These are phyloP conservation scores for Turnix velox DNA, from an alignment of 2,113 vertebrate species.

Conservation along the genomic window DNA sequence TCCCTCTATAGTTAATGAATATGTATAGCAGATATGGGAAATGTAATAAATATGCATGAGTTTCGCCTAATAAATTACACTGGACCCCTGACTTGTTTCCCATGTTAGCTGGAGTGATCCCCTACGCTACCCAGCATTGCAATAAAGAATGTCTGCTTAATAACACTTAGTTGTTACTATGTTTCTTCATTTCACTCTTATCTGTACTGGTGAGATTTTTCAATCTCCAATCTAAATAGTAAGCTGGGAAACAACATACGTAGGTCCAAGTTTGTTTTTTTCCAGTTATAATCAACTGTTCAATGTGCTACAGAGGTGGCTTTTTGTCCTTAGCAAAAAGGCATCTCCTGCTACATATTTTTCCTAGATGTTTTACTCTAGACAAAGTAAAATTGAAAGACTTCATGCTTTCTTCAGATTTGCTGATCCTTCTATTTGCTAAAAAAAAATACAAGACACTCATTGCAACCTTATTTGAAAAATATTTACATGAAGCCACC, in stretches of 20 bases:
- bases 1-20: no score
- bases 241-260: background rate
- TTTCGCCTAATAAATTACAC: no score
- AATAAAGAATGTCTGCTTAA: no score
- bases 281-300: background rate
- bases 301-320: background rate
- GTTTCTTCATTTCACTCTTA: no score
- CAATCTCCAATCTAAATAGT: background rate
- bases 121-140: no score
- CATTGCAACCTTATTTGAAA: background rate
- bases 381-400: background rate
- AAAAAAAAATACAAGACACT: background rate
- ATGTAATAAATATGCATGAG: no score
- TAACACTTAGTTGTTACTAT: no score
- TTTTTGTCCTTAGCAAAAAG: background rate
- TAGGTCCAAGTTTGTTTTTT: background rate
- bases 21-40: no score
- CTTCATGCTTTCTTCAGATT: background rate
- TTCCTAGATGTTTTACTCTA: background rate
- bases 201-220: background rate
- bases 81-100: no score
- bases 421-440: background rate
- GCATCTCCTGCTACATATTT: background rate
- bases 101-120: no score
- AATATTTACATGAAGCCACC: background rate